Evolutionary conservation across 53 echinoderm and acorn worm species (phyloP), one percentile per base, ranked within the genome.

Genomic region (Paelopatides confundens): DNA sequence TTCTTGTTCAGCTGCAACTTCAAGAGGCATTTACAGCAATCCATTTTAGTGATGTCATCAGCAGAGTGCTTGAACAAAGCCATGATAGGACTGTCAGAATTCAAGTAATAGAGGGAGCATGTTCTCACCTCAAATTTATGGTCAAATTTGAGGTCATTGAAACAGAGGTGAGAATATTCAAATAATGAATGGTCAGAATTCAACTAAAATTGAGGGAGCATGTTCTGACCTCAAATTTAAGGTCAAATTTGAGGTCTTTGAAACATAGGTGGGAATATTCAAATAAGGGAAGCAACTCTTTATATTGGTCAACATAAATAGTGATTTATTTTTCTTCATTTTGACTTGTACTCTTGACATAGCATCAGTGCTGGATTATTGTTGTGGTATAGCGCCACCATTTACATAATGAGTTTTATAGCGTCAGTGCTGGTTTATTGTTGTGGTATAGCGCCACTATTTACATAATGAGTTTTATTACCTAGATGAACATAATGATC

Each of bases 111-210:
- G 79, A 79, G 30, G 79, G 79, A 13, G 30, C 79, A 2, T 52
- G 79, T 30, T 79, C 51, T 34, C 52, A 79, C 51, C 48, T 79
- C 2, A 53, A 79, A 33, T 79, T 79, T 31, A 79, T 31, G 79
- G 52, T 79, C 52, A 79, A 52, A 32, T 79, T 79, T 79, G 79
- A 79, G 52, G 79, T 79, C 58, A 53, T 31, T 53, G 79, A 79
- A 79, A 58, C 31, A 14, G 79, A 52, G 53, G 79, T 79, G 14
- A 36, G 37, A 13, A 17, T 43, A 10, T 43, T 43, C 43, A 43
- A 43, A 10, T 43, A 43, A 43, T 0, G 43, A 43, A 43, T 10
- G 43, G 0, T 43, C 4, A 43, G n/a, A n/a, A n/a, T n/a, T n/a
- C n/a, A n/a, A n/a, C n/a, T n/a, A n/a, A n/a, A n/a, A 79, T 79